These are phyloP conservation scores for Orchestes rusci DNA, from an alignment of 2,888 invertebrate species.

Conservation along the genomic window DNA sequence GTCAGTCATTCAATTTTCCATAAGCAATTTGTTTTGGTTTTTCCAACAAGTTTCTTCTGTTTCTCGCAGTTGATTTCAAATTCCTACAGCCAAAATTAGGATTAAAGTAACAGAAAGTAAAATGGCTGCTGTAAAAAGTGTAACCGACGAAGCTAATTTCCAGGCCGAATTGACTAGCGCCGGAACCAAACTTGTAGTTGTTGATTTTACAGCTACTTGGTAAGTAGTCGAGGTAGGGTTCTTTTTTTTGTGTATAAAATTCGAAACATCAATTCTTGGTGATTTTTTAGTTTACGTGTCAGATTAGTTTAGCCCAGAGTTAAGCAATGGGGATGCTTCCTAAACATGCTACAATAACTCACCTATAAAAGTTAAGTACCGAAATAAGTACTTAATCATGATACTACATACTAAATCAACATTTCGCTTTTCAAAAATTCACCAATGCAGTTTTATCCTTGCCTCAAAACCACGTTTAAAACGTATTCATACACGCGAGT, in stretches of 20 bases:
- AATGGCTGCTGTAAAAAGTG: constrained; percentile 50
- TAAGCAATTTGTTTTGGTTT: neutral
- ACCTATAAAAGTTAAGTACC: no score
- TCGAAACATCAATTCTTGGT: no score
- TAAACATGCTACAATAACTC: no score
- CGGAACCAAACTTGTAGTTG: constrained; percentile 82
- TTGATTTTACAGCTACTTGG: constrained; percentile 94
- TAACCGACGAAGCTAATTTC: constrained; percentile 75
- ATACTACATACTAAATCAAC: no score
- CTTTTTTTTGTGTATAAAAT: constrained; percentile 9
- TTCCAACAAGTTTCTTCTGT: neutral
- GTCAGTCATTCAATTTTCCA: constrained; percentile 1
- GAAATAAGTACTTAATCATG: no score
- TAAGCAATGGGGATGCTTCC: no score
- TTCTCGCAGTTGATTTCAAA: neutral
- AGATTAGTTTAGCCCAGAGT: no score
- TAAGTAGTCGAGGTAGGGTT: constrained; percentile 44
- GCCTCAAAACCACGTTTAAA: no score
- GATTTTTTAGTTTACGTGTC: no score
- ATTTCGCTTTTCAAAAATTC: no score
- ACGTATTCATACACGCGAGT: no score
- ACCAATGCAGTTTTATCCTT: no score
- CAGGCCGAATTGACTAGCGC: constrained; percentile 77
- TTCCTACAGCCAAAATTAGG: neutral
- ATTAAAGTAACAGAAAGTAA: neutral